Base-by-base conservation (phyloP, 2,113 vertebrate species). In the Dromas ardeola region DNA sequence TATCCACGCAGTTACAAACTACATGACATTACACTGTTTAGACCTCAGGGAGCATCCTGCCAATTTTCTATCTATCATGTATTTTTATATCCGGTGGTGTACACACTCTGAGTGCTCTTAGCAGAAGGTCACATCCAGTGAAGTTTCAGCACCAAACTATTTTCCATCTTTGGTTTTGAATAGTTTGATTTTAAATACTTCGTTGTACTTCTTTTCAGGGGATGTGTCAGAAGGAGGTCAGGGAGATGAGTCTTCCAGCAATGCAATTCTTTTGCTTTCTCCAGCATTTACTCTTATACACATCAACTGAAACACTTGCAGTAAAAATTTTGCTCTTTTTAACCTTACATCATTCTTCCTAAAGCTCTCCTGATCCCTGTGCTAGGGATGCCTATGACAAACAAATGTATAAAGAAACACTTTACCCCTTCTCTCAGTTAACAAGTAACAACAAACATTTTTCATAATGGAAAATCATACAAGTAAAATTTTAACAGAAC, bases 61-160 rank as follows among this genome's bases (percentile, higher is more conserved):
- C 96, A 94, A 93, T 95, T 97, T 91, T 67, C 95, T 91, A 81
- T 94, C 96, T 86, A 26, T 97, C 96, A 81, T 94, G 96, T 98
- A 90, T 97, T 98, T 97, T 96, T 86, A 78, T 38, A 84, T 5
- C 10, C 73, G 43, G 50, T 69, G n/a, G 55, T 69, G 27, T 83
- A 79, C 63, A 49, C 15, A 21, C 70, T 94, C 87, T 40, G 53
- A 97, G 42, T 30, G 74, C 95, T 97, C 86, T 93, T 83, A 88
- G 50, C n/a, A 65, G 56, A 97, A 98, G 90, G 97, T 97, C 93
- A 96, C 58, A 95, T 90, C 34, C 91, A 92, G 55, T 11, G 55
- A 97, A 72, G 77, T 79, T 95, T 93, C 58, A 78, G 87, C 69
- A 94, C 77, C 87, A 92, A 96, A 92, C n/a, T 36, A 42, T 92